phyloP scores from a whole-genome alignment of 2,113 vertebrate genomes.

The Leiothrix lutea region DNA sequence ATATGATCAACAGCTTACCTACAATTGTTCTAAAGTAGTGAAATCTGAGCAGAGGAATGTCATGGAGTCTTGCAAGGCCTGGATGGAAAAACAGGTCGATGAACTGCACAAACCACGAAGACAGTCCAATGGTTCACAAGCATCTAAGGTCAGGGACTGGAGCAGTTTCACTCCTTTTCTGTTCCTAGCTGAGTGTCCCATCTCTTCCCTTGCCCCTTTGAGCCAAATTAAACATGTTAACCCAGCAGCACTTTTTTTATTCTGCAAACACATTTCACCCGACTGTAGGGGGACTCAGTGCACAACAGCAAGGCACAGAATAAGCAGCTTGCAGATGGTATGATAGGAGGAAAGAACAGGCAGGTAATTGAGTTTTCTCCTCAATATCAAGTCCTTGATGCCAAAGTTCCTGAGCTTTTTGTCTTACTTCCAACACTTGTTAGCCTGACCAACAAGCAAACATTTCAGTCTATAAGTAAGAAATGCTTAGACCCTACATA shows the following conservation, averaged over 20 bases:
- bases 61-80: background rate
- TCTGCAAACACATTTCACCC: background rate
- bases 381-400: background rate
- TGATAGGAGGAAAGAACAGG: rapidly evolving
- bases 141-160: background rate
- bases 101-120: background rate
- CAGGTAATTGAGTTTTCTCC: background rate
- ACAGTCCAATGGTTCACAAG: background rate
- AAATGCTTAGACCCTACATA: background rate
- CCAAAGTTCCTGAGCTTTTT: background rate
- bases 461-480: background rate
- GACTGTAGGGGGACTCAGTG: background rate
- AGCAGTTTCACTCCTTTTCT: background rate
- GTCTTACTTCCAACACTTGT: background rate
- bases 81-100: background rate
- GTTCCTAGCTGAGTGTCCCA: background rate
- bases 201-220: background rate
- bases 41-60: background rate
- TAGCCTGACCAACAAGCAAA: background rate
- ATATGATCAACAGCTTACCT: background rate
- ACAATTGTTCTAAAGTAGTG: background rate
- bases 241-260: background rate
- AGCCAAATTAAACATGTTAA: background rate
- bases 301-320: background rate
- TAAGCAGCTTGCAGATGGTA: background rate